Percentiles rank a stretch among this genome's conserved stretches.
phyloP scores from a whole-genome alignment of 92 coral and sea anemone genomes.

The Porites evermanni region DNA sequence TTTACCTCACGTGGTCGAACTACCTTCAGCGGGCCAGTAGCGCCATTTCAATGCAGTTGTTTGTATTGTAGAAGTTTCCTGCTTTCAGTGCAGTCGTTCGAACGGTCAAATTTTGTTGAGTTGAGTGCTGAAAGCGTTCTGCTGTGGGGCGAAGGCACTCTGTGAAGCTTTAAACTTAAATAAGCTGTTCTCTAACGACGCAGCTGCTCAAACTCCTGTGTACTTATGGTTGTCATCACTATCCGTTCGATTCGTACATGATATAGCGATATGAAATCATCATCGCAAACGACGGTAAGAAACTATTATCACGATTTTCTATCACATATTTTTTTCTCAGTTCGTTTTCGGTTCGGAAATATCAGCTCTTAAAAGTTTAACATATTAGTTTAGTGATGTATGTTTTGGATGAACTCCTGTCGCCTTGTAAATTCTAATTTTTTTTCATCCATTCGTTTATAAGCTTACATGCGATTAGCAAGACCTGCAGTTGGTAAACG shows the following conservation, averaged over 20 bases:
- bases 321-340: neutral
- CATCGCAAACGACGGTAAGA: slow-evolving; percentile 15
- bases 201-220: neutral
- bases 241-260: no score
- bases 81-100: neutral
- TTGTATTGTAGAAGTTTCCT: neutral
- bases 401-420: neutral
- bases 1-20: slow-evolving; percentile 7
- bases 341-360: neutral
- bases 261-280: slow-evolving; percentile 24
- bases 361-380: neutral
- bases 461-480: neutral
- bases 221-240: neutral
- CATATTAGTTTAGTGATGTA: neutral
- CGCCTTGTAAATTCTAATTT: no score
- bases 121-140: neutral
- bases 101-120: neutral
- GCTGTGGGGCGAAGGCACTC: neutral
- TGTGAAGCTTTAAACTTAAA: neutral
- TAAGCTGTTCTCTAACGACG: neutral
- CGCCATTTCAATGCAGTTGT: neutral
- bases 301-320: no score
- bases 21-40: no score
- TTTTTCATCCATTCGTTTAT: no score
- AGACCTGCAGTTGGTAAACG: neutral